These are phyloP conservation scores for Enteromius anoplus DNA, from an alignment of 2,797 vertebrate species.

Conservation along the genomic window DNA sequence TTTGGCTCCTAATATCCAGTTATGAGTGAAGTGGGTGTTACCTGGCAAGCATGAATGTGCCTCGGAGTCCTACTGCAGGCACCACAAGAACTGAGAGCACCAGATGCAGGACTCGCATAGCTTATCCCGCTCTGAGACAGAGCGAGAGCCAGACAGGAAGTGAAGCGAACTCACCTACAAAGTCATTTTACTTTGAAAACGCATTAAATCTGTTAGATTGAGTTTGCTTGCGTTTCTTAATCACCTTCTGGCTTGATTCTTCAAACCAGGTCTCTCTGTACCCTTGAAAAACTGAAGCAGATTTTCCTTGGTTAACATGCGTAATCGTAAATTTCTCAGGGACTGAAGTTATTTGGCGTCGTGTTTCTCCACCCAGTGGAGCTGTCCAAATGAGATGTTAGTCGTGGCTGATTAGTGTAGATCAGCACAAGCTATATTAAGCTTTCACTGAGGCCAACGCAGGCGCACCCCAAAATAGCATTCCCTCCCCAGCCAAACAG, in stretches of 20 bases:
- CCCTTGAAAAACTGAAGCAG: slow-evolving; percentile 8
- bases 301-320: slow-evolving; percentile 31
- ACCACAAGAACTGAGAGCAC: slow-evolving; percentile 30
- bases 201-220: slow-evolving; percentile 14
- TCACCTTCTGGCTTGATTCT: slow-evolving; percentile 33
- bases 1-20: slow-evolving; percentile 36
- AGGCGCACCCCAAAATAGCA: slow-evolving; percentile 41
- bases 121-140: slow-evolving; percentile 43
- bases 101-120: slow-evolving; percentile 44
- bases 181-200: slow-evolving; percentile 33
- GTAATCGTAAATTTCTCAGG: slow-evolving; percentile 37
- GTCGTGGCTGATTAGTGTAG: slow-evolving; percentile 56
- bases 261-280: slow-evolving; percentile 38
- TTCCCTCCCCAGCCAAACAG: slow-evolving; percentile 26
- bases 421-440: slow-evolving; percentile 60
- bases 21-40: slow-evolving; percentile 42
- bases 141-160: neutral
- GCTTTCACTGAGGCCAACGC: slow-evolving; percentile 41
- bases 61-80: slow-evolving; percentile 14
- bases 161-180: slow-evolving; percentile 34
- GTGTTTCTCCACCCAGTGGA: slow-evolving; percentile 43
- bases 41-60: slow-evolving; percentile 48
- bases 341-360: slow-evolving; percentile 39
- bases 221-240: slow-evolving; percentile 4
- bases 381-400: slow-evolving; percentile 55